Evolutionary conservation across 1,140 invertebrate species (phyloP).

Genomic region (Bilobella aurantiaca): DNA sequence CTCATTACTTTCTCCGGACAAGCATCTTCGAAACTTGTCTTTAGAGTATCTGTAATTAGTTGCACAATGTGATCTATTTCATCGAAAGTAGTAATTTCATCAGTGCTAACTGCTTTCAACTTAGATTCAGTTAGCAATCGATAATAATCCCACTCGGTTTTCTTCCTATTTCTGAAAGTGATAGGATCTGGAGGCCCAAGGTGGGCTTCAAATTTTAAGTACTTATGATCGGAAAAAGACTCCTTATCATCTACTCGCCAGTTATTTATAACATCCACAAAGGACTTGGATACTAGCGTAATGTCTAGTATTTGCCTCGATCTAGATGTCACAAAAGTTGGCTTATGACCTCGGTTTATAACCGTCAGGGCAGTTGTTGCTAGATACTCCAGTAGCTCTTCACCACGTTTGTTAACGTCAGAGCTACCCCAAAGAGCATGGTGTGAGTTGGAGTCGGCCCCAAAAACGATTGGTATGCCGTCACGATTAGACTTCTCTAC

Average conservation of each 20-base stretch:
- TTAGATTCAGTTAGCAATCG: not conserved
- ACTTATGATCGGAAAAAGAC: conserved; percentile 22
- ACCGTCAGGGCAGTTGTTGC: not conserved
- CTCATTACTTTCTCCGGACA: conserved; percentile 6
- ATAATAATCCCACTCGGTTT: conserved; percentile 12
- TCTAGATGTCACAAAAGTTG: conserved; percentile 14
- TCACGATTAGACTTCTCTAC: conserved; percentile 3
- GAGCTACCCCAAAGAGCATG: conserved; percentile 19
- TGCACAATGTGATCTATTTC: conserved; percentile 4
- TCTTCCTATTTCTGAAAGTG: conserved; percentile 13
- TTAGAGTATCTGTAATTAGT: not conserved
- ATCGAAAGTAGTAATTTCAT: not conserved
- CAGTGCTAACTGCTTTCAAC: not conserved
- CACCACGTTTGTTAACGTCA: conserved; percentile 16
- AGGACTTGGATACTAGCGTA: conserved; percentile 2
- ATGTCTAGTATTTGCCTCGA: conserved; percentile 22
- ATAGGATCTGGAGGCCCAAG: not conserved
- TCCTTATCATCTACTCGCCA: conserved; percentile 21
- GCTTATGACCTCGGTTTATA: not conserved
- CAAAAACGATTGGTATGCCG: conserved; percentile 10
- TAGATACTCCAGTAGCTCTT: conserved; percentile 13
- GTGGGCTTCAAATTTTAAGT: conserved; percentile 6
- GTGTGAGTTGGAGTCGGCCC: conserved; percentile 21
- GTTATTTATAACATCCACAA: not conserved
- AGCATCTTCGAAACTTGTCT: not conserved